Base-by-base conservation (phyloP, 2,888 invertebrate species). In the Sarcophaga subvicina region DNA sequence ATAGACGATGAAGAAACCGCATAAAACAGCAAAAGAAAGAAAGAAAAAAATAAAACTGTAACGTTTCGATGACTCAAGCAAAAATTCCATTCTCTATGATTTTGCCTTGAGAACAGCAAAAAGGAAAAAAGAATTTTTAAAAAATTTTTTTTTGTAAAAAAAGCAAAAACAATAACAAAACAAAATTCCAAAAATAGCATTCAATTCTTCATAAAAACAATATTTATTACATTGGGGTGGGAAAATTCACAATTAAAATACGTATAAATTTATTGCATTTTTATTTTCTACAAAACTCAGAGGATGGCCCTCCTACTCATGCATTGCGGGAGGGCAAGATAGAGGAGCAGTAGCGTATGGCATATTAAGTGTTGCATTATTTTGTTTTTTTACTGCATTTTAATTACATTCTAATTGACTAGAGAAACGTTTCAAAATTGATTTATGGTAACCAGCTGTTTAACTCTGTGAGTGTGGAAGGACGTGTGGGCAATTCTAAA, bases 31-130 rank as follows among this genome's bases (percentile, higher is more conserved):
- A 6, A 20, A 62, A 45, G 17, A 59, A 59, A 14, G 4, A 72
- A 75, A 63, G 11, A 69, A 12, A 63, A 64, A n/a, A 20, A 12
- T 27, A 72, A 75, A 86, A 82, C 22, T 82, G 54, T 82, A 80
- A 37, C 82, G n/a, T 20, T 69, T 20, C 10, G 25, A 80, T 86
- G 86, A 83, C 80, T 86, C 71, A 83, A 72, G 1, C 25, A 4
- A 80, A 72, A 86, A 86, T 83, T 86, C 86, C 86, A 80, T 67
- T 80, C 66, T 47, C 63, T 20, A 69, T 63, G 63, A 69, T 45
- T 77, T 69, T 20, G 22, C 27, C 54, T 14, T 22, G 54, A 54
- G 17, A 54, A 14, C 17, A 54, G 5, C 2, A 54, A 54, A 54
- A 14, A 54, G 5, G 17, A 14, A 54, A 54, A 54, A 54, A 54